A percentile compares a stretch with the other conserved stretches of the same genome.
Evolutionary conservation across 1,140 invertebrate species (phyloP).

Genomic region (Aleiodes sp.): DNA sequence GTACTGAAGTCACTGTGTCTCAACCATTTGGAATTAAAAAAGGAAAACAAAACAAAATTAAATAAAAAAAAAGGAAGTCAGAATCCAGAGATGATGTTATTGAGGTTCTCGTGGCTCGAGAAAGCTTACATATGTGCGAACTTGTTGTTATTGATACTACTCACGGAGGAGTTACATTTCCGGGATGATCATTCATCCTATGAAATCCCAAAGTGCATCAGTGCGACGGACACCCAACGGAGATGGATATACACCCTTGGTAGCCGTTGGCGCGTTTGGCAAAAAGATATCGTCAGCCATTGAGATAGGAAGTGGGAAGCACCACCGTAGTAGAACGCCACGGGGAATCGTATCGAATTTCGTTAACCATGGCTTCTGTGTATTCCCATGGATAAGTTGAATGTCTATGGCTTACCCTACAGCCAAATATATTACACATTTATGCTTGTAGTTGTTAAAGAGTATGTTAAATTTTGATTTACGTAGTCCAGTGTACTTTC

Average conservation of each 20-base stretch:
- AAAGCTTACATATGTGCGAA: constrained; percentile 8
- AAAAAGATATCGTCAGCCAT: constrained; percentile 5
- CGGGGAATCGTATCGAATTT: constrained; percentile 63
- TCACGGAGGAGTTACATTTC: constrained; percentile 4
- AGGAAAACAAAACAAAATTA: neutral
- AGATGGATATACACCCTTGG: constrained; percentile 4
- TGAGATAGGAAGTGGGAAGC: constrained; percentile 67
- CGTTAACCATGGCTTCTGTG: constrained; percentile 63
- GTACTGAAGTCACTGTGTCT: neutral
- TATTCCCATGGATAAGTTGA: constrained; percentile 56
- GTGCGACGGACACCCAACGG: neutral
- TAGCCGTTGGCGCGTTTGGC: neutral
- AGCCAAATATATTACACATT: constrained; percentile 4
- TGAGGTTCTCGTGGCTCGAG: neutral
- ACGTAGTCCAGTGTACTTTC: too few relatives aligned
- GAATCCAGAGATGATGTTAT: neutral
- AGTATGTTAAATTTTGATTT: too few relatives aligned
- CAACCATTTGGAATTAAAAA: neutral
- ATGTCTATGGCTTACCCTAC: neutral
- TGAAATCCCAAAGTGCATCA: too few relatives aligned
- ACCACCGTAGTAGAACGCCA: constrained; percentile 59
- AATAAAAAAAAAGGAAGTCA: neutral
- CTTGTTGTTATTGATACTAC: constrained; percentile 10
- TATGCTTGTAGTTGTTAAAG: neutral
- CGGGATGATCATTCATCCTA: constrained; percentile 4